Evolutionary conservation across 2,888 invertebrate genomes (phyloP).

Genomic region (Conops quadrifasciatus): DNA sequence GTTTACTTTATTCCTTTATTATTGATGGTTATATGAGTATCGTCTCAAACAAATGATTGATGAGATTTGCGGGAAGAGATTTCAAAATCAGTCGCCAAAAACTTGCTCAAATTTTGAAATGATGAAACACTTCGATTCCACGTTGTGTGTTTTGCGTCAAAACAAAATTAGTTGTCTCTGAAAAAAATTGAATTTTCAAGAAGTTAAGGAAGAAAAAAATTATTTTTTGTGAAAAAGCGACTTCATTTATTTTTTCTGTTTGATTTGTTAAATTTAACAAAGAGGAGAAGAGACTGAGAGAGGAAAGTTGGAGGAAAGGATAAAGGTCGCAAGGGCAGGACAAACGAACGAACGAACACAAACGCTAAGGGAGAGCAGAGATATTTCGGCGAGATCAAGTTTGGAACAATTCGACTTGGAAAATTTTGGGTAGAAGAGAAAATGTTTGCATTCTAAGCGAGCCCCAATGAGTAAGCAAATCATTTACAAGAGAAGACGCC

Average conservation of each 20-base stretch:
- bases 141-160: conserved; percentile 39
- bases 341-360: conserved; percentile 13
- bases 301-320: conserved; percentile 17
- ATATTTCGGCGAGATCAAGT: background rate
- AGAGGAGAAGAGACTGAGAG: conserved; percentile 37
- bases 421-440: conserved; percentile 20
- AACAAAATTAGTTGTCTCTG: conserved; percentile 45
- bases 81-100: too few relatives aligned
- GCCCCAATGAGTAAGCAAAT: conserved; percentile 45
- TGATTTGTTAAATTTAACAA: conserved; percentile 41
- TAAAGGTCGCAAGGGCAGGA: conserved; percentile 8
- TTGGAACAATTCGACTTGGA: conserved; percentile 8
- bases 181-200: conserved; percentile 41
- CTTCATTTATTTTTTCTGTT: conserved; percentile 37
- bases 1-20: too few relatives aligned
- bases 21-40: too few relatives aligned
- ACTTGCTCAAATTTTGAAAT: too few relatives aligned
- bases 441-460: conserved; percentile 38
- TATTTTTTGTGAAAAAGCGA: conserved; percentile 41
- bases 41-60: too few relatives aligned
- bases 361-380: background rate
- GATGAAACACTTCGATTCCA: background rate
- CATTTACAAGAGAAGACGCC: conserved; percentile 44
- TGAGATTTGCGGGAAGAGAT: too few relatives aligned
- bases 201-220: conserved; percentile 41